Conservation (phyloP, 2,888 invertebrate genomes). For the Calameuta pallipes region DNA sequence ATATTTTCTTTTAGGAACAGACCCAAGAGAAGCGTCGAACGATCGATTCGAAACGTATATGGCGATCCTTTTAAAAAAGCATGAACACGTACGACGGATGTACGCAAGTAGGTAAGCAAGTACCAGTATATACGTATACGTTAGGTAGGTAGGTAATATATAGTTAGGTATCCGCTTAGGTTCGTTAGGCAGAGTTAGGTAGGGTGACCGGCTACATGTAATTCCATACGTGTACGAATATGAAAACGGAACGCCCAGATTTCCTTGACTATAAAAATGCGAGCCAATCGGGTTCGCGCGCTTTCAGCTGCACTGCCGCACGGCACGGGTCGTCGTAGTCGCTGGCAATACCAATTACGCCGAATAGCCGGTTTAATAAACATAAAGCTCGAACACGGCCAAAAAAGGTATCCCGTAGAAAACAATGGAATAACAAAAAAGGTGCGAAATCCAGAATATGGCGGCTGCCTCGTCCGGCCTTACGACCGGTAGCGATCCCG, state of each 20-base stretch:
- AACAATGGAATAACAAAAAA: conserved; percentile 50
- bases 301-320: background rate
- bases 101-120: background rate
- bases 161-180: background rate
- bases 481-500: conserved; percentile 24
- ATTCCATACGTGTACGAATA: conserved; percentile 14
- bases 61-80: conserved; percentile 2
- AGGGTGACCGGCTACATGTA: background rate
- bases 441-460: conserved; percentile 53
- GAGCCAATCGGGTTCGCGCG: conserved; percentile 23
- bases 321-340: background rate
- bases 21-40: conserved; percentile 23
- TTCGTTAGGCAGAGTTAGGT: background rate
- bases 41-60: background rate
- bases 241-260: conserved; percentile 26
- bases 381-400: conserved; percentile 27
- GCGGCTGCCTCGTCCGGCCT: conserved; percentile 23
- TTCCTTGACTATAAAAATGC: conserved; percentile 45
- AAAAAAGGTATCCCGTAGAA: conserved; percentile 23
- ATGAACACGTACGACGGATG: background rate
- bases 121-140: background rate
- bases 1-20: conserved; percentile 18
- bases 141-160: background rate
- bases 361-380: conserved; percentile 34
- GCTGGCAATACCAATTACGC: conserved; percentile 7